phyloP scores from a whole-genome alignment of 1,140 invertebrate species.

The Andricus grossulariae region DNA sequence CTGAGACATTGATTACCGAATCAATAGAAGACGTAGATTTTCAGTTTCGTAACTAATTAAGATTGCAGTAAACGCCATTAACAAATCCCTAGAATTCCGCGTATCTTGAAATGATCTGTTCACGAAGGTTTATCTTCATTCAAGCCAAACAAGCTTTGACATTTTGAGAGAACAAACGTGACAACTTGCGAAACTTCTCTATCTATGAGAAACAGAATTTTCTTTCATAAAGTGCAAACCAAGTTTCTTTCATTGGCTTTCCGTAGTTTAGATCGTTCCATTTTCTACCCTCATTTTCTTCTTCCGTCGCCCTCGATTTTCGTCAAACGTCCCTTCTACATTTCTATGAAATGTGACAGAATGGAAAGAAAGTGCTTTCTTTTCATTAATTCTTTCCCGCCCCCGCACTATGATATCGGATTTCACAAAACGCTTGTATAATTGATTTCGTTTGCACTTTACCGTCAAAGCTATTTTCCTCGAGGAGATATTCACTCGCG shows the following conservation, averaged over 20 bases:
- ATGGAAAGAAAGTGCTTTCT: not conserved
- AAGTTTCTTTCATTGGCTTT: constrained; percentile 4
- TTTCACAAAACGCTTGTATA: no score
- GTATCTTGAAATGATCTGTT: no score
- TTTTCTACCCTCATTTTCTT: not conserved
- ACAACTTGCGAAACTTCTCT: not conserved
- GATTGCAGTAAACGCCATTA: no score
- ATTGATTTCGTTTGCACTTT: no score
- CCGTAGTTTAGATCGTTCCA: not conserved
- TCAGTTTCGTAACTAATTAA: no score
- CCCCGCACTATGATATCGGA: no score
- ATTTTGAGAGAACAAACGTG: not conserved
- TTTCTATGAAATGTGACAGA: constrained; percentile 7
- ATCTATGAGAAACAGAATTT: constrained; percentile 1
- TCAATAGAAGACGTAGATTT: no score
- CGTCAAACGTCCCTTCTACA: not conserved
- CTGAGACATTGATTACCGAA: no score
- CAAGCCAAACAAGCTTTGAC: not conserved
- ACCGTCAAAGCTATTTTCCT: no score
- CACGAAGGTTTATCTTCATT: no score
- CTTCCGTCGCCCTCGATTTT: constrained; percentile 7
- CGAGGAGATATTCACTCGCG: no score
- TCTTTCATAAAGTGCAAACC: not conserved
- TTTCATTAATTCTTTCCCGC: not conserved
- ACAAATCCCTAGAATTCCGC: no score